phyloP scores from a whole-genome alignment of 2,888 invertebrate genomes.

The Ptychoptera contaminata region DNA sequence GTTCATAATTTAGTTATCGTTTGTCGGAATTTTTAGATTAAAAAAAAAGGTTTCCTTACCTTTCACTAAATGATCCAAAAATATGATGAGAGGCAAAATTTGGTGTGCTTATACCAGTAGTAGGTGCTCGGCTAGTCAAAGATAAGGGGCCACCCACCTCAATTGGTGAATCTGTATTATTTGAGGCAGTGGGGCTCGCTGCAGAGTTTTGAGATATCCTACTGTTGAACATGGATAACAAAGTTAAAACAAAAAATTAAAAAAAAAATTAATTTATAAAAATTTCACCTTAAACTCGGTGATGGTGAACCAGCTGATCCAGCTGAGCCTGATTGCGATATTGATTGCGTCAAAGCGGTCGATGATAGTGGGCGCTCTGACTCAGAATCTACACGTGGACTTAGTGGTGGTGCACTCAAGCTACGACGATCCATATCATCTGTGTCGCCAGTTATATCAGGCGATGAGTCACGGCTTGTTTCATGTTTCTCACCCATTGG shows the following conservation, averaged over 20 bases:
- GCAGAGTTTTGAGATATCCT: constrained; percentile 29
- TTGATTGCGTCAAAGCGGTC: constrained; percentile 25
- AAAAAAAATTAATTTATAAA: background rate
- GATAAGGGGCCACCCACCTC: constrained; percentile 32
- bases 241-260: background rate
- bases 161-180: constrained; percentile 41
- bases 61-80: constrained; percentile 43
- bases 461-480: constrained; percentile 31
- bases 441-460: constrained; percentile 31
- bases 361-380: constrained; percentile 29
- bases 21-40: no score
- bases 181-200: constrained; percentile 40
- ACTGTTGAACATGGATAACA: background rate
- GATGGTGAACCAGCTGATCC: constrained; percentile 32
- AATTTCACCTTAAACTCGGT: constrained; percentile 18
- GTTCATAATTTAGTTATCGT: no score
- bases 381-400: constrained; percentile 28
- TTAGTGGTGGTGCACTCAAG: constrained; percentile 23
- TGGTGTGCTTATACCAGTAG: constrained; percentile 36
- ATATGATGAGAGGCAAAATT: constrained; percentile 42
- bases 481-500: constrained; percentile 13
- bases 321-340: constrained; percentile 34
- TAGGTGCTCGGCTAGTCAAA: constrained; percentile 22
- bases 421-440: constrained; percentile 29
- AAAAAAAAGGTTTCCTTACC: constrained; percentile 28